A percentile compares a stretch with the other conserved stretches of the same genome.
phyloP scores from a whole-genome alignment of 2,797 vertebrate species.

The Pseudocheirus occidentalis region DNA sequence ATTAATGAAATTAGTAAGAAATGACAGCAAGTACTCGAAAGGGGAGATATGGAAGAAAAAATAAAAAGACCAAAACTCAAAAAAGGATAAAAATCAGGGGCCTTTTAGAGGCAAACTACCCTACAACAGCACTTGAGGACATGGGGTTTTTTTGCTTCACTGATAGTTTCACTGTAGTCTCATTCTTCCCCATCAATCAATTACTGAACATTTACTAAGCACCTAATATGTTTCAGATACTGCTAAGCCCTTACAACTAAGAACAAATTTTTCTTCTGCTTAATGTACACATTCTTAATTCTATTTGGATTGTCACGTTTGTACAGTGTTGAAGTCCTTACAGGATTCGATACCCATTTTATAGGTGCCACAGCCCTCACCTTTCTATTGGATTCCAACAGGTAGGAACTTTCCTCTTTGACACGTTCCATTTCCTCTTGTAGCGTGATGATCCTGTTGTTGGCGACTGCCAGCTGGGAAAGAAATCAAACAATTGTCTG shows the following conservation, averaged over 20 bases:
- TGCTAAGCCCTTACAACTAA: background rate
- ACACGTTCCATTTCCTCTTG: constrained; percentile 97
- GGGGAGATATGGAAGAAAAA: background rate
- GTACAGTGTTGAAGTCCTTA: background rate
- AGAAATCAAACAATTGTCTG: background rate
- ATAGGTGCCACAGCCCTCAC: constrained; percentile 77
- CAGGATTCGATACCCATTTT: background rate
- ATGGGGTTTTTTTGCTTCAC: background rate
- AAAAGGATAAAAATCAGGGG: background rate
- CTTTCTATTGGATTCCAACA: constrained; percentile 93
- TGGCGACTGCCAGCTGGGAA: constrained; percentile 95
- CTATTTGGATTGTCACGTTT: background rate
- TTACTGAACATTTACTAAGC: background rate
- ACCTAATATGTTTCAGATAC: background rate
- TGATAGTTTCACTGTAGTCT: background rate
- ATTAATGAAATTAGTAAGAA: background rate
- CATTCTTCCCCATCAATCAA: background rate
- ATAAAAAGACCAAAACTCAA: background rate
- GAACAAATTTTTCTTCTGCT: background rate
- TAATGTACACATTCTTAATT: background rate
- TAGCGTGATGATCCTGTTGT: constrained; percentile 98
- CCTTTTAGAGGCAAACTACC: background rate
- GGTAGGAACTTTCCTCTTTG: constrained; percentile 95
- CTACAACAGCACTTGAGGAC: background rate
- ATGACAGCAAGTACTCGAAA: background rate